Evolutionary conservation across 2,888 invertebrate genomes (phyloP).

Genomic region (Xestoiulus laeticollis): DNA sequence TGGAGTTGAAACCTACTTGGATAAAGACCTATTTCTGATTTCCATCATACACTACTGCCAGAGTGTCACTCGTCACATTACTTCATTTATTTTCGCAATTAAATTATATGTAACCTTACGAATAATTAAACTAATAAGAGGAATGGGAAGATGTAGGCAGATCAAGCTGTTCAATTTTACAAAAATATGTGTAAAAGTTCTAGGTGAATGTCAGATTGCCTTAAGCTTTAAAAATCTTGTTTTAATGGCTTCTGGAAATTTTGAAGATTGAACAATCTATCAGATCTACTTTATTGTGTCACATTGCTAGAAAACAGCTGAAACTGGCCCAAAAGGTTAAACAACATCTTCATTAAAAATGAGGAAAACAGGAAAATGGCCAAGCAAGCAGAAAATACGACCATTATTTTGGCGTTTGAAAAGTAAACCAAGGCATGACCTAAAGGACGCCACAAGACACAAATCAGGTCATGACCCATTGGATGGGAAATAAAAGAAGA

Average conservation of each 20-base stretch:
- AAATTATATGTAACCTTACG: not conserved
- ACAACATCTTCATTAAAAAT: not conserved
- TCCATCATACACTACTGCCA: not conserved
- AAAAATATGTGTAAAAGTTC: too few species aligned
- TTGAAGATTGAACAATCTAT: not conserved
- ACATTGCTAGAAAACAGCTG: not conserved
- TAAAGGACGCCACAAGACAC: not conserved
- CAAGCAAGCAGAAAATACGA: not conserved
- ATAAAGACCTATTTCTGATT: not conserved
- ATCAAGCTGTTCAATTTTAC: too few species aligned
- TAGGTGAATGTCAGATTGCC: too few species aligned
- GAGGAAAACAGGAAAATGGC: not conserved
- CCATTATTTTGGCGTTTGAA: not conserved
- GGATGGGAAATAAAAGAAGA: not conserved
- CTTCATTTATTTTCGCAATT: not conserved
- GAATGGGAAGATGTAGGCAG: not conserved
- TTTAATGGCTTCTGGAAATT: not conserved
- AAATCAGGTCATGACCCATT: constrained; percentile 28
- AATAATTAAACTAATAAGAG: not conserved
- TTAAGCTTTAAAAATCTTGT: not conserved
- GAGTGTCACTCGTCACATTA: not conserved
- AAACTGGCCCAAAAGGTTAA: constrained; percentile 1
- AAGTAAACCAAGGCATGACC: constrained; percentile 35
- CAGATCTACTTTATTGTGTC: not conserved
- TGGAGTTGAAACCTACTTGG: not conserved